A percentile compares a stretch with the other conserved stretches of the same genome.
phyloP scores from a whole-genome alignment of 2,888 invertebrate species.

The Drosophila kuntzei region DNA sequence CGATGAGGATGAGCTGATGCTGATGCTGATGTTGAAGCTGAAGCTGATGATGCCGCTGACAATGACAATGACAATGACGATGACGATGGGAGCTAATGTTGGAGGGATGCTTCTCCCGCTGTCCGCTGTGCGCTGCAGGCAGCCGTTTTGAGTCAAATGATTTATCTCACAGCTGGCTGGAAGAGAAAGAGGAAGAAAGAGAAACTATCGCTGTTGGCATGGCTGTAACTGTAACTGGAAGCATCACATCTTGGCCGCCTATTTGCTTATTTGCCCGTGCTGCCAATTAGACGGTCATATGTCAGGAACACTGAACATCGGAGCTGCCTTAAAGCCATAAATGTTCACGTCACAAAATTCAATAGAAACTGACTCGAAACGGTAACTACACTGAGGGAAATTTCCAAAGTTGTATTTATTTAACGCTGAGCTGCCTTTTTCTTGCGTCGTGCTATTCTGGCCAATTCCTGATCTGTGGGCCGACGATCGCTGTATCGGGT shows the following conservation, averaged over 20 bases:
- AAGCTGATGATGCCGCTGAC: constrained; percentile 15
- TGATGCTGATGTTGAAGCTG: constrained; percentile 7
- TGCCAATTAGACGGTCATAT: constrained; percentile 63
- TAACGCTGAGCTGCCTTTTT: constrained; percentile 22
- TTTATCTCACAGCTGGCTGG: constrained; percentile 64
- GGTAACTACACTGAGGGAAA: constrained; percentile 7
- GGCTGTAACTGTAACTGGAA: constrained; percentile 7
- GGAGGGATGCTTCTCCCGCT: constrained; percentile 2
- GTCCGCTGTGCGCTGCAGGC: constrained; percentile 59
- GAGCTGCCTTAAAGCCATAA: constrained; percentile 9
- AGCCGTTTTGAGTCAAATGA: constrained; percentile 69
- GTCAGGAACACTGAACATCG: constrained; percentile 21
- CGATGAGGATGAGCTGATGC: constrained; percentile 25
- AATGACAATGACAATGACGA: constrained; percentile 53
- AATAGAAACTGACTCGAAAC: not conserved
- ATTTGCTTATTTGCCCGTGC: constrained; percentile 28
- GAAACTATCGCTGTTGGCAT: not conserved
- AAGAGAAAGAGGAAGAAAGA: not conserved
- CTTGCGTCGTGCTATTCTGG: constrained; percentile 30
- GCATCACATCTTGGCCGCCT: constrained; percentile 29
- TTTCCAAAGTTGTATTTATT: not conserved
- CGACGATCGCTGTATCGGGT: constrained; percentile 98
- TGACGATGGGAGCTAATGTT: constrained; percentile 68
- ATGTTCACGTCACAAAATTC: not conserved
- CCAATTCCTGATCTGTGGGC: constrained; percentile 88